Conservation (phyloP, 2,113 vertebrate genomes). For the Cnemophilus loriae region DNA sequence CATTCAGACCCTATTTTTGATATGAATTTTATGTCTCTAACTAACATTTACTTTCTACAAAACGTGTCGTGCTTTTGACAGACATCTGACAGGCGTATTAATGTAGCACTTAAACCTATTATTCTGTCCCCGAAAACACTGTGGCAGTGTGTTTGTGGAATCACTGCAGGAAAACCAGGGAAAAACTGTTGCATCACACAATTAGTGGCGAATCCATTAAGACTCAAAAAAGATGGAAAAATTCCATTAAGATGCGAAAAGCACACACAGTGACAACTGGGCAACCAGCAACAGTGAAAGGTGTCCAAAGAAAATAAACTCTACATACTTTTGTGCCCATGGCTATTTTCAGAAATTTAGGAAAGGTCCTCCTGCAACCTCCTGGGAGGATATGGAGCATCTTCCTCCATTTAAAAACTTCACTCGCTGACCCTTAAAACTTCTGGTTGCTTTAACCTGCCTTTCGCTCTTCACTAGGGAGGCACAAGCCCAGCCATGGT, state of each 20-base stretch:
- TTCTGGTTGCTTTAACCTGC: neutral
- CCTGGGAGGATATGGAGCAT: neutral
- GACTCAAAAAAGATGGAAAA: too few relatives aligned
- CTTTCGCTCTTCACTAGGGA: neutral
- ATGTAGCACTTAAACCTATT: neutral
- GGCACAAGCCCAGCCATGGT: neutral
- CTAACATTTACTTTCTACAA: neutral
- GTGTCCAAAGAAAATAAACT: rapidly evolving
- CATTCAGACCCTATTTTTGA: neutral
- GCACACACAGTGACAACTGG: too few relatives aligned
- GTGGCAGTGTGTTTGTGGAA: neutral
- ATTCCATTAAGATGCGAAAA: neutral
- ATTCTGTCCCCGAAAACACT: neutral
- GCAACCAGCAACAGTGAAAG: neutral
- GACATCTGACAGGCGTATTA: neutral
- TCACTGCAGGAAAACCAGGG: neutral
- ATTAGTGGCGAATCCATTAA: neutral
- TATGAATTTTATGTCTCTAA: neutral
- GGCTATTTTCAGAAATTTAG: neutral
- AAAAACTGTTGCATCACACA: neutral
- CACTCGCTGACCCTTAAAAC: neutral
- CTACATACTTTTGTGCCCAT: neutral
- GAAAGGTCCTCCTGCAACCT: neutral
- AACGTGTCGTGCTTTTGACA: neutral
- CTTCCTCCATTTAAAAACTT: neutral